A percentile compares a stretch with the other conserved stretches of the same genome.
Conservation (phyloP, 2,797 vertebrate genomes). For the Distichodus sexfasciatus region DNA sequence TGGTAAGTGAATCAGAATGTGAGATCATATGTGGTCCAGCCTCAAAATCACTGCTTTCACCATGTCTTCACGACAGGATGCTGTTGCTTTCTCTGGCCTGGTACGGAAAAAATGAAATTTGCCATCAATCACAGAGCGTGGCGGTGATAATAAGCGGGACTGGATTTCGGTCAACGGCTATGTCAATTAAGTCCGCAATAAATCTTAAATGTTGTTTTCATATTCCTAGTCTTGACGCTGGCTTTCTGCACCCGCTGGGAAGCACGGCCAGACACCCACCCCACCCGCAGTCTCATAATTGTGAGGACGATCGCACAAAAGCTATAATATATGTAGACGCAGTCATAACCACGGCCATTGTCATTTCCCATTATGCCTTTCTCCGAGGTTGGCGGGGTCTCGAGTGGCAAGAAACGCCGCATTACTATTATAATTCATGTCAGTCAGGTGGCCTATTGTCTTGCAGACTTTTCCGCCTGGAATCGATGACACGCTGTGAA, state of each 20-base stretch:
- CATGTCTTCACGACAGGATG: neutral
- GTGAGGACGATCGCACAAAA: neutral
- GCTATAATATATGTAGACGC: too few species aligned
- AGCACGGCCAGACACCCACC: neutral
- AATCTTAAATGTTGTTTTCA: constrained; percentile 25
- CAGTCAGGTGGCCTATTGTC: constrained; percentile 37
- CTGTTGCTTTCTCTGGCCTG: neutral
- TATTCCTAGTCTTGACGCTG: neutral
- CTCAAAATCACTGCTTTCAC: too few species aligned
- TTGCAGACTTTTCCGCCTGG: constrained; percentile 21
- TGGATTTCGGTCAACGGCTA: neutral
- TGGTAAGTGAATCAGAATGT: too few species aligned
- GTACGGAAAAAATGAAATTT: neutral
- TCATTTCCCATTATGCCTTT: neutral
- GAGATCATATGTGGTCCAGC: too few species aligned
- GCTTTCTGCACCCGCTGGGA: neutral
- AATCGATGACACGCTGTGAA: constrained; percentile 19
- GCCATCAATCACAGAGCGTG: neutral
- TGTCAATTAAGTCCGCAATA: constrained; percentile 17
- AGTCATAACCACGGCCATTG: constrained; percentile 1
- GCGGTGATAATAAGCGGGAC: neutral
- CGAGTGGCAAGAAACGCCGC: neutral
- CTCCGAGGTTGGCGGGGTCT: neutral
- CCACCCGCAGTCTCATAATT: neutral
- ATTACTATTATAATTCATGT: neutral